Evolutionary conservation across 2,113 vertebrate species (phyloP).

Genomic region (Plectropomus leopardus): DNA sequence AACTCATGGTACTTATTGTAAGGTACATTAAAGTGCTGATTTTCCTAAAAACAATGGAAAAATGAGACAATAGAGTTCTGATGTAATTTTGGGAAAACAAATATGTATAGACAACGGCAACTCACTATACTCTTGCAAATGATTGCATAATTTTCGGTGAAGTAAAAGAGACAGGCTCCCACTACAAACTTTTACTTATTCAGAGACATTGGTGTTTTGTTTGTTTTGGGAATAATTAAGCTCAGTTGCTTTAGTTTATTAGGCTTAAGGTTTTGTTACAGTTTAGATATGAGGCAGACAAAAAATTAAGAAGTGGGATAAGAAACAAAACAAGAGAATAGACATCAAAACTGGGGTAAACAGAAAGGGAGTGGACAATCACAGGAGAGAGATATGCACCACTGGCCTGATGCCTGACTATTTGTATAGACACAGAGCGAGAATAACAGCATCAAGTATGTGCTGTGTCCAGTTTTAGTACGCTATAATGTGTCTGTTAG

Average conservation of each 20-base stretch:
- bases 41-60: neutral
- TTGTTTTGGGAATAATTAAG: neutral
- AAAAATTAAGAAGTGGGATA: neutral
- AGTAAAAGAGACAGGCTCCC: neutral
- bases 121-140: neutral
- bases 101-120: neutral
- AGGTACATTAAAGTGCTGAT: neutral
- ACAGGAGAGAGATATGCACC: slow-evolving; percentile 33
- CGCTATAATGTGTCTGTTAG: slow-evolving; percentile 25
- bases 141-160: neutral
- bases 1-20: neutral
- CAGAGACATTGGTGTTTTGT: neutral
- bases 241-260: no score
- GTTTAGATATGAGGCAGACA: neutral
- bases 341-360: neutral
- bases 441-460: slow-evolving; percentile 34
- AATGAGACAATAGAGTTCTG: neutral
- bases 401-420: slow-evolving; percentile 13
- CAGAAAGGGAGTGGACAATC: slow-evolving; percentile 53
- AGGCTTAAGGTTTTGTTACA: neutral
- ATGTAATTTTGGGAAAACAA: neutral
- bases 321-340: neutral
- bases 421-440: slow-evolving; percentile 39
- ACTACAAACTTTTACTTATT: neutral
- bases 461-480: slow-evolving; percentile 46